Percentiles rank a stretch among this genome's conserved stretches.
Conservation (phyloP, 2,888 invertebrate genomes). For the Eupeodes latifasciatus region DNA sequence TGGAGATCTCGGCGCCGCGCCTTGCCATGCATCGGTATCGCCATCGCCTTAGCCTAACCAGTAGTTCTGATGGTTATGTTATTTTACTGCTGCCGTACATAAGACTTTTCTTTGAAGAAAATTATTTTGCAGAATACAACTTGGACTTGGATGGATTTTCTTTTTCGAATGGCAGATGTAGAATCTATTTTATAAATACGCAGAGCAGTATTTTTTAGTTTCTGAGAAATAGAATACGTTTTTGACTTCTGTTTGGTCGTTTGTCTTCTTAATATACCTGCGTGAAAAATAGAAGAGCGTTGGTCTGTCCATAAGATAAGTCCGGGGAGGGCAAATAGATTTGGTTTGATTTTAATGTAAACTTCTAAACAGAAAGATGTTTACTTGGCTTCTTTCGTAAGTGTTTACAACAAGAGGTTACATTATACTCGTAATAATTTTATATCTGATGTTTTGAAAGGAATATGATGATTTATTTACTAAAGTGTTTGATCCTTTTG, state of each 20-base stretch:
- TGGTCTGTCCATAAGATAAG: constrained; percentile 28
- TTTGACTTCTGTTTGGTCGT: background rate
- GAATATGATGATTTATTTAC: background rate
- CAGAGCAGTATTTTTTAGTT: constrained; percentile 20
- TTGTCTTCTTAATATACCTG: background rate
- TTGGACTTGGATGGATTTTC: constrained; percentile 47
- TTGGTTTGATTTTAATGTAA: background rate
- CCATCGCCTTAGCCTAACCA: background rate
- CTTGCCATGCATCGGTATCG: no score
- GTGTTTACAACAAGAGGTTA: background rate
- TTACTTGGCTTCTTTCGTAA: background rate
- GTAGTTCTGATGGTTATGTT: background rate
- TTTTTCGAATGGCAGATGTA: constrained; percentile 32
- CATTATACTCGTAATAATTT: background rate
- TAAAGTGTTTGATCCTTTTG: no score
- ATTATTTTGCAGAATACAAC: constrained; percentile 55
- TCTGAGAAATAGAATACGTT: constrained; percentile 26
- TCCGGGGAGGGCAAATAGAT: constrained; percentile 23
- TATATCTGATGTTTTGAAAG: background rate
- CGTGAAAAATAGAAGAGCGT: constrained; percentile 7
- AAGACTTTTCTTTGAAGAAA: constrained; percentile 9
- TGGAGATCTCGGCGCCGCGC: constrained; percentile 41
- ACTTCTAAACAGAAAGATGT: constrained; percentile 13
- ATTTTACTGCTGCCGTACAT: background rate
- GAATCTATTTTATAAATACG: constrained; percentile 16